Evolutionary conservation across 1,140 invertebrate genomes (phyloP), one percentile per base, ranked within the genome.

Genomic region (Drosophila takahashii): DNA sequence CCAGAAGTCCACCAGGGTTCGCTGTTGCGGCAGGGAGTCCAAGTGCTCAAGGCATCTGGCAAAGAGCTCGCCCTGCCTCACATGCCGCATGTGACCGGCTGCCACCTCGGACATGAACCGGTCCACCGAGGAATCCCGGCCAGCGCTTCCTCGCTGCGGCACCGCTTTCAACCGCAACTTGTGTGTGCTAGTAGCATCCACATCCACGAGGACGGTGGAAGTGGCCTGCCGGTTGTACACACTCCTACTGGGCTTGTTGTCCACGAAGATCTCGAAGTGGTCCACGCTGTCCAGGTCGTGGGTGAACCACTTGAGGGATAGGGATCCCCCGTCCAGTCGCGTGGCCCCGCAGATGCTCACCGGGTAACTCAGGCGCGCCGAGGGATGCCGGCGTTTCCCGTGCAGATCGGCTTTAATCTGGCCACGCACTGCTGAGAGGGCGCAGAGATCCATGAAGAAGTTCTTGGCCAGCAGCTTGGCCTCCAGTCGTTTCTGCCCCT

Each of bases 401-500:
- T 74, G 15, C 7, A 89, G 37, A 0, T 50, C 18, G 13, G 44
- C 53, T 6, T 57, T 37, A 7, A 80, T 47, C 9, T 42, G 34
- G 15, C 52, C 27, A 11, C 79, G 69, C 9, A 73, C 62, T 1
- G 27, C 6, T 2, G 84, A 26, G 41, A 89, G 45, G 0, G 77
- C 77, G 42, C 47, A 60, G n/a, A 89, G 50, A 41, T 89, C 84
- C 84, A 89, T 71, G 9, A 89, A 65, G 16, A 89, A 57, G 54
- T 64, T 71, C 41, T 89, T 84, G 42, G 86, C 37, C 22, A 77
- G 56, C 52, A 74, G 32, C 37, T 84, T 89, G 58, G 81, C 39
- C 27, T 80, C 18, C n/a, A 71, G 29, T 0, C 52, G 58, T 4
- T n/a, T 34, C 26, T 89, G 48, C 4, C 84, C 84, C 54, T 89